These are phyloP conservation scores for Drosophila watanabei DNA, from an alignment of 1,140 invertebrate genomes.

Conservation along the genomic window DNA sequence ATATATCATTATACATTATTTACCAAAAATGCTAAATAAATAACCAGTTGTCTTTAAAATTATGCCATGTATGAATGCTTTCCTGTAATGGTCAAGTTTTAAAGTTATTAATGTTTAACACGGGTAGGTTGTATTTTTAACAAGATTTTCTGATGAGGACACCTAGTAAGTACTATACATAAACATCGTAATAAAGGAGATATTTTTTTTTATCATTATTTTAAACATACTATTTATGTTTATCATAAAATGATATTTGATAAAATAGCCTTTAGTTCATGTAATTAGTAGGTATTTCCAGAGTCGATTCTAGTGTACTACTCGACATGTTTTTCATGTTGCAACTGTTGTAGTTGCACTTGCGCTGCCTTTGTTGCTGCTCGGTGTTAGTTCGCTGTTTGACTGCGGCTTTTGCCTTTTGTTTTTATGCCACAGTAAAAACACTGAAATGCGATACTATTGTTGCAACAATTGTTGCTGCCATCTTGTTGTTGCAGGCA, in stretches of 20 bases:
- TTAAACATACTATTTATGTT: too few relatives aligned
- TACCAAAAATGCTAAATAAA: neutral
- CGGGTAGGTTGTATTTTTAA: neutral
- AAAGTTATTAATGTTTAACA: too few relatives aligned
- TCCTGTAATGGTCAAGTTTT: too few relatives aligned
- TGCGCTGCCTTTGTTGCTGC: slow-evolving; percentile 29
- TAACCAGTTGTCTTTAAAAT: neutral
- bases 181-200: neutral
- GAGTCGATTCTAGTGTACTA: neutral
- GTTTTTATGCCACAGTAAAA: slow-evolving; percentile 82
- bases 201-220: neutral
- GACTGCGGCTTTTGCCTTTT: slow-evolving; percentile 81
- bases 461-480: slow-evolving; percentile 72
- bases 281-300: neutral
- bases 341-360: slow-evolving; percentile 43
- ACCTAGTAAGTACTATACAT: neutral
- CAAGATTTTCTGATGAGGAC: neutral
- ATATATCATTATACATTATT: neutral
- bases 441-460: slow-evolving; percentile 82
- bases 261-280: neutral
- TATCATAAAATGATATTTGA: neutral
- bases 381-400: slow-evolving; percentile 70
- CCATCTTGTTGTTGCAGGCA: slow-evolving; percentile 32
- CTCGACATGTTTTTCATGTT: slow-evolving; percentile 28
- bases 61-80: neutral